Evolutionary conservation across 2,888 invertebrate genomes (phyloP), one percentile per base, ranked within the genome.

Genomic region (Coelinius sp.): DNA sequence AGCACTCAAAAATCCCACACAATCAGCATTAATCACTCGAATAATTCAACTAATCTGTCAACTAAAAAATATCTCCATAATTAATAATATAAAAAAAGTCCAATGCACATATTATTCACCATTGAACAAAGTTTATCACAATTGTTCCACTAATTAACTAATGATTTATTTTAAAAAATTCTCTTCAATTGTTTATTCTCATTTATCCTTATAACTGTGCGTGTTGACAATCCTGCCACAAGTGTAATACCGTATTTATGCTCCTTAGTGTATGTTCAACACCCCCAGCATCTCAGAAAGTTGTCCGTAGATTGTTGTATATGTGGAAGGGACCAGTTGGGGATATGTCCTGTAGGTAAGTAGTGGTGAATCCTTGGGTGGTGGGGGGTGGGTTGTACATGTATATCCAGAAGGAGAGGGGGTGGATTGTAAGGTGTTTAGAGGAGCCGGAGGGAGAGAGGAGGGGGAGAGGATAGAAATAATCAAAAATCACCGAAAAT

Each of bases 211-310:
- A 12, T 38, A 41, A 31, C 44, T 22, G 31, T 46, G 41, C 68
- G 44, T 68, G 59, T 46, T 59, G 68, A 68, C 68, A 62, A 27
- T 68, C 62, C 31, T 62, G 62, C 44, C 68, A 68, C 68, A 59
- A 68, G 41, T 53, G 53, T 53, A 53, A 12, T 41, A 53, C 52
- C 22, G 17, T 25, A n/a, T 25, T 66, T 41, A 20, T n/a, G 31
- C 41, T 46, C 68, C 62, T 66, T 31, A 17, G 17, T 59, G 17
- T 41, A 41, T 41, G 63, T 63, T 38, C 41, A 41, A 44, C 63
- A 63, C 63, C 41, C 63, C 59, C 35, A 31, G 41, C 63, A 41
- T 63, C 63, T 63, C 63, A 63, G 59, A 59, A 59, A 63, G 63
- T 63, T 63, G 41, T 24, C n/a, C 63, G 38, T 41, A 24, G 25